Conservation (phyloP, 2,113 vertebrate genomes). For the Laticauda colubrina region DNA sequence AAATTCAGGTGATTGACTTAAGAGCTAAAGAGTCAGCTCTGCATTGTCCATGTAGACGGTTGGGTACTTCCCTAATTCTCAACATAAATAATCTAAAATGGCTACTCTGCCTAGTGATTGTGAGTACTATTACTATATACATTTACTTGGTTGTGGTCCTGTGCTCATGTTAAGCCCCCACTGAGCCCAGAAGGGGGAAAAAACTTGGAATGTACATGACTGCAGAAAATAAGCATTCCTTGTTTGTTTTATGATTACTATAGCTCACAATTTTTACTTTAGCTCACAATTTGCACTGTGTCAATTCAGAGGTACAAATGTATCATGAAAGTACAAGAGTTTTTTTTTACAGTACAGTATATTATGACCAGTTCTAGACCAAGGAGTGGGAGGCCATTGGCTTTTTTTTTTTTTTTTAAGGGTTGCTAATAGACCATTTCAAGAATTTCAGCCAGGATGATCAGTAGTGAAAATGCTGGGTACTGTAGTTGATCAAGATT, state of each 20-base stretch:
- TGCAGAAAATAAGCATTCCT: neutral
- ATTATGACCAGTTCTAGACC: neutral
- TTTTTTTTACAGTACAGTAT: neutral
- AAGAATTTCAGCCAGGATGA: neutral
- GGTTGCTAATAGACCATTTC: neutral
- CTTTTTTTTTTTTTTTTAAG: neutral
- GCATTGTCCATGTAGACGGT: neutral
- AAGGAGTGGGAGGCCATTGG: neutral
- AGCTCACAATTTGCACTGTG: neutral
- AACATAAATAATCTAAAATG: neutral
- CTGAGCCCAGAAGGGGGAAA: neutral
- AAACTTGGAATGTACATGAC: neutral
- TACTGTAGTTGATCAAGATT: neutral
- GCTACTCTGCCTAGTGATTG: neutral
- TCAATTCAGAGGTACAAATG: neutral
- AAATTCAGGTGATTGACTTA: neutral
- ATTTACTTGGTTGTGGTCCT: neutral
- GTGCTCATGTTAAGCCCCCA: neutral
- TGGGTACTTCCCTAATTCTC: neutral
- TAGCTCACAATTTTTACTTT: neutral
- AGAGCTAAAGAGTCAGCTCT: neutral
- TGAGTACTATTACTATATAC: neutral
- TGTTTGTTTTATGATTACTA: neutral
- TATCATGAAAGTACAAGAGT: neutral
- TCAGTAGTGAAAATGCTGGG: neutral